A percentile compares a stretch with the other conserved stretches of the same genome.
These are phyloP conservation scores for Arge pagana DNA, from an alignment of 2,888 invertebrate species.

Conservation along the genomic window DNA sequence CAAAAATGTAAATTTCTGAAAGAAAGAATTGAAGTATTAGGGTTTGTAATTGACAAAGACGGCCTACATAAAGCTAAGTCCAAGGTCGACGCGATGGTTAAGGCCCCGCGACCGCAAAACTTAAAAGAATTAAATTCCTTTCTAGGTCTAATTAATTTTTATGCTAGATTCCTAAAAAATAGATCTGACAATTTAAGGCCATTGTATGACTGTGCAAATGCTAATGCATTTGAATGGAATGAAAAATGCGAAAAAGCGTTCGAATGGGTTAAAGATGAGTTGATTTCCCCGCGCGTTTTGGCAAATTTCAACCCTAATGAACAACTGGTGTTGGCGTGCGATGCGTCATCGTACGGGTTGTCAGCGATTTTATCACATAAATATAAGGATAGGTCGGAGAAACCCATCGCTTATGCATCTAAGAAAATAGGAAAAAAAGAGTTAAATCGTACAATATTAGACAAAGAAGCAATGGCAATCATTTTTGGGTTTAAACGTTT, in stretches of 20 bases:
- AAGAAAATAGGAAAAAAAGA: constrained; percentile 18
- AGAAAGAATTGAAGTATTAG: constrained; percentile 34
- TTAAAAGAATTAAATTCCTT: constrained; percentile 32
- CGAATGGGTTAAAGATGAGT: background rate
- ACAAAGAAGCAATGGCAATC: constrained; percentile 28
- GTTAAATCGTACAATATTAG: constrained; percentile 25
- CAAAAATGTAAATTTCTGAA: constrained; percentile 35
- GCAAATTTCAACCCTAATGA: constrained; percentile 1
- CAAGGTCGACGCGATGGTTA: constrained; percentile 33
- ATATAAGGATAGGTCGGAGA: background rate
- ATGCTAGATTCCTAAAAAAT: constrained; percentile 41
- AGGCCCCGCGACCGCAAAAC: constrained; percentile 32
- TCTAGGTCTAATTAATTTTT: constrained; percentile 44
- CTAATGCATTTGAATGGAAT: constrained; percentile 36
- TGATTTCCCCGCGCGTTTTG: background rate
- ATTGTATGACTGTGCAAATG: constrained; percentile 35
- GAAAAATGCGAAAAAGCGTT: constrained; percentile 37
- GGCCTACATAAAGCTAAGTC: constrained; percentile 33
- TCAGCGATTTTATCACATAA: constrained; percentile 3
- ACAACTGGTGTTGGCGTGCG: background rate
- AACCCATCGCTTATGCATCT: background rate
- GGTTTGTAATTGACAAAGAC: constrained; percentile 32
- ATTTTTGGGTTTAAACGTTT: constrained; percentile 28
- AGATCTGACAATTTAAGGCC: constrained; percentile 35
- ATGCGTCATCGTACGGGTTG: constrained; percentile 1